Evolutionary conservation across 2,797 vertebrate species (phyloP).

Genomic region (Xiphorhynchus erythropygius): DNA sequence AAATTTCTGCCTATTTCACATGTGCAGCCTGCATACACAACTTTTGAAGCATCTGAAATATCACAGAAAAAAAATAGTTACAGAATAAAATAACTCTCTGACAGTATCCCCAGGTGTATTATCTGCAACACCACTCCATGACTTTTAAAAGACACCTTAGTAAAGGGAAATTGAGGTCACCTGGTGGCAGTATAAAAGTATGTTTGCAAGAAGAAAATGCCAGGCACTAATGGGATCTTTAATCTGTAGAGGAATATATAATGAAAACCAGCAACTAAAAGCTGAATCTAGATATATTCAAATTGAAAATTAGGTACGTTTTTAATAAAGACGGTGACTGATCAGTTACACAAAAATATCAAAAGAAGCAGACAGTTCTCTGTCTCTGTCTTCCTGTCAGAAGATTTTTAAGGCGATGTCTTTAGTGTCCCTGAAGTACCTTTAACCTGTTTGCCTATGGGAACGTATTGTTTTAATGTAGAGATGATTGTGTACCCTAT

Average conservation of each 20-base stretch:
- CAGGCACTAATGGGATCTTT: not conserved
- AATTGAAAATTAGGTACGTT: not conserved
- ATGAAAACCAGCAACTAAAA: not conserved
- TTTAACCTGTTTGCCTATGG: not conserved
- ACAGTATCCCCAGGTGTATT: not conserved
- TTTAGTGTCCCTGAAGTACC: not conserved
- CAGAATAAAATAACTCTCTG: not conserved
- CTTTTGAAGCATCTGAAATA: not conserved
- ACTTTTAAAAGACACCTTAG: not conserved
- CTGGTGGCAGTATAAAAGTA: not conserved
- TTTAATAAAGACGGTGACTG: not conserved
- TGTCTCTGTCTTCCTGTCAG: not conserved
- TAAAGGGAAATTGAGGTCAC: not conserved
- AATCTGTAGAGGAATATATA: not conserved
- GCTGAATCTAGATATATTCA: not conserved
- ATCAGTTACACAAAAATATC: not conserved
- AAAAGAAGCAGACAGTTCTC: not conserved
- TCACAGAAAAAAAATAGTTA: not conserved
- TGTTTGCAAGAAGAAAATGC: not conserved
- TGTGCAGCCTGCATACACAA: not conserved
- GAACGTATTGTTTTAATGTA: not conserved
- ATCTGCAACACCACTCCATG: not conserved
- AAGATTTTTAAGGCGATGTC: not conserved
- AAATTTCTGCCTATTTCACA: not conserved
- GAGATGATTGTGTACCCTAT: not conserved